phyloP scores from a whole-genome alignment of 1,140 invertebrate species.

The Papilio dardanus region DNA sequence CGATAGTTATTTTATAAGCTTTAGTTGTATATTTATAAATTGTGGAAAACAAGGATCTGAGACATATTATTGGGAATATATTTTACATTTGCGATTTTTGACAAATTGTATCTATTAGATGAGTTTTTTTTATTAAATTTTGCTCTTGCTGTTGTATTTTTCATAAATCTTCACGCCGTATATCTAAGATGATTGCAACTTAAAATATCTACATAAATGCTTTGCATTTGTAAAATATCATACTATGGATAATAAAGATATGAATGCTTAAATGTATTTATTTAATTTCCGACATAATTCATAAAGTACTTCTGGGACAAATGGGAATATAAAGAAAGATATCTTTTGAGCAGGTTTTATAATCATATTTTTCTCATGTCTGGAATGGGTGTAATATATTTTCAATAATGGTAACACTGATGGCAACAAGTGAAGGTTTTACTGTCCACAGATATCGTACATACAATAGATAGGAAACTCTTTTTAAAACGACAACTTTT shows the following conservation, averaged over 20 bases:
- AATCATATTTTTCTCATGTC: neutral
- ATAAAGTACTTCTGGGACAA: neutral
- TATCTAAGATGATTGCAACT: neutral
- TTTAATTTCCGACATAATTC: neutral
- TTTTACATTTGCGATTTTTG: too few species aligned
- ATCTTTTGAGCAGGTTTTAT: neutral
- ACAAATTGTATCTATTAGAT: too few species aligned
- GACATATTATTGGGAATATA: too few species aligned
- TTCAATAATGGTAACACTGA: neutral
- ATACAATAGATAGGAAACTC: too few species aligned
- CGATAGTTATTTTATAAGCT: too few species aligned
- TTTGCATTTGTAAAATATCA: neutral
- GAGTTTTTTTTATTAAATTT: too few species aligned
- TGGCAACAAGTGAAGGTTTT: neutral
- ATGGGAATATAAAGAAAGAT: neutral
- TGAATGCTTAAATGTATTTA: neutral
- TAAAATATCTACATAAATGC: neutral
- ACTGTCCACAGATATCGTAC: too few species aligned
- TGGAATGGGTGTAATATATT: neutral
- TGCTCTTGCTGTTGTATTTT: neutral
- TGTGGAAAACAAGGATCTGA: too few species aligned
- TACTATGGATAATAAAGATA: slow-evolving; percentile 1
- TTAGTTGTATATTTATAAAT: neutral
- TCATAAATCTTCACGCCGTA: neutral
- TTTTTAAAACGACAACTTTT: too few species aligned